These are phyloP conservation scores for Apolygus lucorum DNA, from an alignment of 1,140 invertebrate species.

Conservation along the genomic window DNA sequence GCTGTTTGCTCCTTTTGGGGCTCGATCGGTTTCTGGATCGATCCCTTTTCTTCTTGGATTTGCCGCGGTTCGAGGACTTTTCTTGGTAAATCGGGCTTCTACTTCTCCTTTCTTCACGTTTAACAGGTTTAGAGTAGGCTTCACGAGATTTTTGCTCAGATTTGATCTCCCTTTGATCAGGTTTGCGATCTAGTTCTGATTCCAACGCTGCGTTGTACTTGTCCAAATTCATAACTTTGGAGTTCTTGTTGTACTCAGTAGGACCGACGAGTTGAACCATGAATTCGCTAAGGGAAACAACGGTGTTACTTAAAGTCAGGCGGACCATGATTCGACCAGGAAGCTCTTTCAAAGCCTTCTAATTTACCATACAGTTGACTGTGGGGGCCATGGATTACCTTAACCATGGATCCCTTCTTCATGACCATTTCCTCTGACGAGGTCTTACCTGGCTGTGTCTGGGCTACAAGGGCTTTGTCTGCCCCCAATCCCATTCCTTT, in stretches of 20 bases:
- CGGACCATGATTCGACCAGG: slow-evolving; percentile 70
- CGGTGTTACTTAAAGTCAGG: slow-evolving; percentile 58
- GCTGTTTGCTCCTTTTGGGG: not conserved
- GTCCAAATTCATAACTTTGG: slow-evolving; percentile 47
- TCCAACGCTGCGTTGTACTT: slow-evolving; percentile 33
- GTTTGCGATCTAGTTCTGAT: not conserved
- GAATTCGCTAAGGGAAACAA: slow-evolving; percentile 65
- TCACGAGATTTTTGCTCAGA: not conserved
- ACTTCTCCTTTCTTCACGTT: not conserved
- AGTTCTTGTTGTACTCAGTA: slow-evolving; percentile 67
- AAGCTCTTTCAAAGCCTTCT: slow-evolving; percentile 76
- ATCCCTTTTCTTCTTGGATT: not conserved
- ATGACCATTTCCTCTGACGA: slow-evolving; percentile 53
- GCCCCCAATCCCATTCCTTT: slow-evolving; percentile 89
- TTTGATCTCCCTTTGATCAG: not conserved
- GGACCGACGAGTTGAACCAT: slow-evolving; percentile 64
- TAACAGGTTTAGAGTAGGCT: not conserved
- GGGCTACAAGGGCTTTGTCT: slow-evolving; percentile 52
- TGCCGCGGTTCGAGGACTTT: not conserved
- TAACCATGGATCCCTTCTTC: slow-evolving; percentile 57
- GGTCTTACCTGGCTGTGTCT: slow-evolving; percentile 41
- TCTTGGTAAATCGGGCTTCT: slow-evolving; percentile 1
- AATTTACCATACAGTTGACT: slow-evolving; percentile 73
- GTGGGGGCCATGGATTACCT: slow-evolving; percentile 60
- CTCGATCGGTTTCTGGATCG: not conserved